Evolutionary conservation across 1,140 invertebrate species (phyloP).

Genomic region (Augochlora pura): DNA sequence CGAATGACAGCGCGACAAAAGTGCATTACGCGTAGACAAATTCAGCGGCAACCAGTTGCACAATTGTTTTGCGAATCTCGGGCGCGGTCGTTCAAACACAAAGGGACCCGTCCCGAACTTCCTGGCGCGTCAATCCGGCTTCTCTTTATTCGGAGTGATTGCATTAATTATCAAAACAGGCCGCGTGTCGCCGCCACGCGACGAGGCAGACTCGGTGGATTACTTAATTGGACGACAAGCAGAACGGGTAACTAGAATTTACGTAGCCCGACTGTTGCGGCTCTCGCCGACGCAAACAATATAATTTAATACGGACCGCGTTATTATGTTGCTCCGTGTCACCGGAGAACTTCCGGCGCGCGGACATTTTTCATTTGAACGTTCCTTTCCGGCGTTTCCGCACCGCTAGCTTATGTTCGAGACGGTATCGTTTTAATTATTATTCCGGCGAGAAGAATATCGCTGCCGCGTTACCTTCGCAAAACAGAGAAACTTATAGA

Average conservation of each 20-base stretch:
- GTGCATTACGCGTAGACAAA: not conserved
- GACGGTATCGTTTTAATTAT: too few relatives aligned
- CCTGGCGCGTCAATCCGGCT: not conserved
- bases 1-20: not conserved
- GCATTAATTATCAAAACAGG: slow-evolving; percentile 1
- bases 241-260: slow-evolving; percentile 16
- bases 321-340: not conserved
- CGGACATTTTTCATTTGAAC: not conserved
- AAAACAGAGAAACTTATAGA: too few relatives aligned
- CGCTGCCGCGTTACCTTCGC: too few relatives aligned
- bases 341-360: not conserved
- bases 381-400: not conserved
- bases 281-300: not conserved
- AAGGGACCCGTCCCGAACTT: not conserved
- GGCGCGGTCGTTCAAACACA: not conserved
- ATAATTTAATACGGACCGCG: not conserved
- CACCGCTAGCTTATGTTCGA: too few relatives aligned
- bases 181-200: not conserved
- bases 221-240: slow-evolving; percentile 14
- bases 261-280: not conserved
- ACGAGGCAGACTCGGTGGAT: not conserved
- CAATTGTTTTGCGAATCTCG: not conserved
- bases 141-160: not conserved
- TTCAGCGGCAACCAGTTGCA: not conserved
- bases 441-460: too few relatives aligned